Percentiles rank a stretch among this genome's conserved stretches.
Conservation (phyloP, 1,140 invertebrate genomes). For the Orius laevigatus region DNA sequence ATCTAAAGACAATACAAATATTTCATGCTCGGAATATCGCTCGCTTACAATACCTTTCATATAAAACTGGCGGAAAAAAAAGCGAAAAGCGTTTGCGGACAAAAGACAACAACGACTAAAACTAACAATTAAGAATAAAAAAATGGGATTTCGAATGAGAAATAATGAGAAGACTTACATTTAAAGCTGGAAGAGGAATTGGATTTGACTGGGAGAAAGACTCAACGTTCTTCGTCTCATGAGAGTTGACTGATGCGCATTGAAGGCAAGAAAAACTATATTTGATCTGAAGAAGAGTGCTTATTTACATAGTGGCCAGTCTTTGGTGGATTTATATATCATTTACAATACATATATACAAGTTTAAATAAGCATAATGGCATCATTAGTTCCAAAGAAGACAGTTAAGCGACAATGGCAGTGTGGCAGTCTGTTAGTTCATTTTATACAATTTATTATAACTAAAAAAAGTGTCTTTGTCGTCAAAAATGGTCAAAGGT, state of each 20-base stretch:
- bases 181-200: constrained; percentile 48
- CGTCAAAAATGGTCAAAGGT: too few species aligned
- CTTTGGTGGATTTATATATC: too few species aligned
- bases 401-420: too few species aligned
- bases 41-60: too few species aligned
- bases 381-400: background rate
- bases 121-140: background rate
- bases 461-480: too few species aligned
- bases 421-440: too few species aligned
- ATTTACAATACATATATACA: background rate
- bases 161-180: constrained; percentile 36
- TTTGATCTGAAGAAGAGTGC: constrained; percentile 35
- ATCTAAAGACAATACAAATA: constrained; percentile 28
- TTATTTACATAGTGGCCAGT: background rate
- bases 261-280: constrained; percentile 54
- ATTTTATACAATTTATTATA: too few species aligned
- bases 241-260: constrained; percentile 38
- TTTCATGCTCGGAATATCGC: background rate
- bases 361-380: background rate
- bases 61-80: background rate
- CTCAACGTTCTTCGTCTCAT: constrained; percentile 40
- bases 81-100: too few species aligned
- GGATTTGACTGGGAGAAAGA: constrained; percentile 33
- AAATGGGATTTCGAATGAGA: too few species aligned
- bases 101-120: background rate